Percentiles rank a stretch among this genome's conserved stretches.
Conservation (phyloP, 92 coral and sea anemone genomes). For the Porites cylindrica region DNA sequence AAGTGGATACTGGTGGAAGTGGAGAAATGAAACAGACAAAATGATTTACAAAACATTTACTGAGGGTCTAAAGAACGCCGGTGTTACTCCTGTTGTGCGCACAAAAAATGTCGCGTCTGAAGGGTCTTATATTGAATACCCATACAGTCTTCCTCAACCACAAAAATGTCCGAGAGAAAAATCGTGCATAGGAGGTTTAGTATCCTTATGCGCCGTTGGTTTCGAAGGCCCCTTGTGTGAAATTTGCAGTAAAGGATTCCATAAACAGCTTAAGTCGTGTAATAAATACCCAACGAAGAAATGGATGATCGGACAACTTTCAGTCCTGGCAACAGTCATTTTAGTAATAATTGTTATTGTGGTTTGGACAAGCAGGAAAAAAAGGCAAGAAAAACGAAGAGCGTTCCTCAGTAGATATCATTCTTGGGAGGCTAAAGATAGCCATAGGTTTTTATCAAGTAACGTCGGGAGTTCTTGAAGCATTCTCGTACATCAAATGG, state of each 20-base stretch:
- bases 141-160: background rate
- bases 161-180: slow-evolving; percentile 7
- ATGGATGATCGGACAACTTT: slow-evolving; percentile 9
- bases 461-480: slow-evolving; percentile 1
- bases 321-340: background rate
- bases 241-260: background rate
- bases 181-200: slow-evolving; percentile 20
- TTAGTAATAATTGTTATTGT: background rate
- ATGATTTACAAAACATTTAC: slow-evolving; percentile 18
- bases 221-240: slow-evolving; percentile 16
- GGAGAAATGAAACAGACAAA: background rate
- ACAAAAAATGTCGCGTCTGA: background rate
- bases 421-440: slow-evolving; percentile 10
- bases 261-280: background rate
- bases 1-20: slow-evolving; percentile 19
- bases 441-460: slow-evolving; percentile 22
- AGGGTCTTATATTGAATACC: background rate
- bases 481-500: slow-evolving; percentile 4
- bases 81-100: slow-evolving; percentile 1
- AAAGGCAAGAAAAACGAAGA: background rate
- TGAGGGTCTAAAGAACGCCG: too few species aligned
- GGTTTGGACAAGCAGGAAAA: slow-evolving; percentile 11
- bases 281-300: background rate
- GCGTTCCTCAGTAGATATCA: background rate
- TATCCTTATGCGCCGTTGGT: background rate